These are phyloP conservation scores for Intellagama lesueurii DNA, from an alignment of 2,797 vertebrate genomes.

Conservation along the genomic window DNA sequence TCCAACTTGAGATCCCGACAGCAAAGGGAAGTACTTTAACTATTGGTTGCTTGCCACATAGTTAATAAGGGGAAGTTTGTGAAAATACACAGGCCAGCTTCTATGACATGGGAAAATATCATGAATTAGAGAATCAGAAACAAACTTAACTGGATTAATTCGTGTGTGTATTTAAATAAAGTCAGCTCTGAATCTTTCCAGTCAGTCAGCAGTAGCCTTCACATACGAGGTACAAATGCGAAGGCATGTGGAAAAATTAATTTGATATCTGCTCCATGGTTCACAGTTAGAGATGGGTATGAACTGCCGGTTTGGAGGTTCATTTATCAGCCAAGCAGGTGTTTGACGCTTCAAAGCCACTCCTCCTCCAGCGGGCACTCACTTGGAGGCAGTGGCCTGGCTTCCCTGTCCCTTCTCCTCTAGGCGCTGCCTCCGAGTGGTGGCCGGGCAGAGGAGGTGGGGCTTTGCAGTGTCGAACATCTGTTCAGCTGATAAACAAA, in stretches of 20 bases:
- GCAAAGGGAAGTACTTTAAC: neutral
- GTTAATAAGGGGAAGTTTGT: neutral
- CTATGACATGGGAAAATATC: fast-evolving
- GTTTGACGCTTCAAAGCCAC: too few relatives aligned
- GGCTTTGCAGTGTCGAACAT: too few relatives aligned
- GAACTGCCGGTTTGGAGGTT: neutral
- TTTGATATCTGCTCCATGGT: too few relatives aligned
- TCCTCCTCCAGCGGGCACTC: too few relatives aligned
- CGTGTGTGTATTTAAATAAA: neutral
- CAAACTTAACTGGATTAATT: neutral
- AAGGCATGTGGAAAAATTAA: neutral
- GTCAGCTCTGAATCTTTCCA: neutral
- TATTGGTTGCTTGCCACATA: neutral
- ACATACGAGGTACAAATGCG: neutral
- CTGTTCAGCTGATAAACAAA: too few relatives aligned
- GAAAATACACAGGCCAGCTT: neutral
- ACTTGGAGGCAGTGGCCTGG: too few relatives aligned
- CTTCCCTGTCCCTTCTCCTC: too few relatives aligned
- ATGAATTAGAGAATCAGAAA: neutral
- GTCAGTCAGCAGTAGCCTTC: neutral
- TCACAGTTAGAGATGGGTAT: neutral
- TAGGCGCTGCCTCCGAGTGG: too few relatives aligned
- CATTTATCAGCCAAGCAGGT: too few relatives aligned
- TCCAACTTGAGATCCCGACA: neutral
- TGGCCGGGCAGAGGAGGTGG: too few relatives aligned